phyloP scores from a whole-genome alignment of 2,797 vertebrate genomes.

The Intellagama lesueurii region DNA sequence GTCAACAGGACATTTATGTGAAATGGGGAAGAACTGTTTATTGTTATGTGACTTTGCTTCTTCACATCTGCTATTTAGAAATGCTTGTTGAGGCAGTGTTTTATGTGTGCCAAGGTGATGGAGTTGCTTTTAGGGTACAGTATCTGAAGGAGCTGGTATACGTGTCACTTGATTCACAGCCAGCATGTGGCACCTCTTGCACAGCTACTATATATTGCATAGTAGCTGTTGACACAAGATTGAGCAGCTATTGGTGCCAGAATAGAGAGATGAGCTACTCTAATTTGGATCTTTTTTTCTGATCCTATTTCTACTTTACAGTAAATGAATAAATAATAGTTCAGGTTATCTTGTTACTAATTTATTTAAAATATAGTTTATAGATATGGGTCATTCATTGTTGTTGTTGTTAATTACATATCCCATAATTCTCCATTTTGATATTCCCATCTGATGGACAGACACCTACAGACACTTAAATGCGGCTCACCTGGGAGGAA shows the following conservation, averaged over 20 bases:
- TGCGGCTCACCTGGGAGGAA: too few relatives aligned
- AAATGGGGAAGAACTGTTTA: not conserved
- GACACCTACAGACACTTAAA: too few relatives aligned
- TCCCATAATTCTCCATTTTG: too few relatives aligned
- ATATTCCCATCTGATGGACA: too few relatives aligned
- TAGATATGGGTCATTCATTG: too few relatives aligned
- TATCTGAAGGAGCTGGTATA: not conserved
- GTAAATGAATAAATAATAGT: not conserved
- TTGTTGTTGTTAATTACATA: too few relatives aligned
- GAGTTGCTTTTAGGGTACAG: not conserved
- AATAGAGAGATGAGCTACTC: not conserved
- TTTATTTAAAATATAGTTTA: too few relatives aligned
- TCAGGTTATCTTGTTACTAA: not conserved
- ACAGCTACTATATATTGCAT: not conserved
- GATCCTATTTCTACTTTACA: not conserved
- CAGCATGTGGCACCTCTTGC: not conserved
- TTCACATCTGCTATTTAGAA: not conserved
- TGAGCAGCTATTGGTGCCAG: not conserved
- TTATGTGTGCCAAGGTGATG: not conserved
- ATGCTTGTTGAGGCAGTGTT: not conserved
- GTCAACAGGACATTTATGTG: not conserved
- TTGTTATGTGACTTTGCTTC: not conserved
- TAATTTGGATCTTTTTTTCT: not conserved
- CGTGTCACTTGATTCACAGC: not conserved
- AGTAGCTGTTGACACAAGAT: not conserved